Evolutionary conservation across 1,140 invertebrate genomes (phyloP).

Genomic region (Aphaenogaster ashmeadi): DNA sequence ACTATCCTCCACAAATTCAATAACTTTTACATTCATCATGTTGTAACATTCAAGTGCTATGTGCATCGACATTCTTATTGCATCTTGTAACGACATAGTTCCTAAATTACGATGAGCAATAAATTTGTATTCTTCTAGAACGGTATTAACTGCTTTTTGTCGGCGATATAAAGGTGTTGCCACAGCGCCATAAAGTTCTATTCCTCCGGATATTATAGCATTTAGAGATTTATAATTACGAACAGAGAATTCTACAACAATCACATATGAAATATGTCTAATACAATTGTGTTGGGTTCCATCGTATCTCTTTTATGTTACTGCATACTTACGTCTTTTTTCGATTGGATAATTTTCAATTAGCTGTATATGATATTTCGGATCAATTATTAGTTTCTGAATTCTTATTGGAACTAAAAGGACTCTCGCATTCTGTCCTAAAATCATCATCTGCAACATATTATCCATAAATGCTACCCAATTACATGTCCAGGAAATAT

Average conservation of each 20-base stretch:
- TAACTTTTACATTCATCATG: slow-evolving; percentile 90
- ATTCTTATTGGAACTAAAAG: slow-evolving; percentile 95
- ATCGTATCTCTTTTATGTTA: too few relatives aligned
- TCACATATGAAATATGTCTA: too few relatives aligned
- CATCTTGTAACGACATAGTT: slow-evolving; percentile 81
- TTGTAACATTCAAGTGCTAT: slow-evolving; percentile 92
- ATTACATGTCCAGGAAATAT: slow-evolving; percentile 92
- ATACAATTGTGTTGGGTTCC: background rate
- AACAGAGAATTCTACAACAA: slow-evolving; percentile 82
- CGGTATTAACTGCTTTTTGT: slow-evolving; percentile 90
- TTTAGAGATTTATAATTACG: slow-evolving; percentile 86
- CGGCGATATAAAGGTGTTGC: slow-evolving; percentile 93
- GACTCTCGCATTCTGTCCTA: slow-evolving; percentile 91
- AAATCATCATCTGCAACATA: slow-evolving; percentile 95
- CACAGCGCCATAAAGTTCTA: slow-evolving; percentile 94
- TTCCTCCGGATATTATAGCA: slow-evolving; percentile 90
- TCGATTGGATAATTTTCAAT: slow-evolving; percentile 78
- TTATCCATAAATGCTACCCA: slow-evolving; percentile 98
- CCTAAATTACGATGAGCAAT: slow-evolving; percentile 84
- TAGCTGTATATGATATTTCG: slow-evolving; percentile 89
- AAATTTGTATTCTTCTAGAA: slow-evolving; percentile 92
- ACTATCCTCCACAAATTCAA: slow-evolving; percentile 90
- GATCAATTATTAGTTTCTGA: slow-evolving; percentile 93
- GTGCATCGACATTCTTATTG: slow-evolving; percentile 89
- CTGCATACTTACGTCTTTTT: slow-evolving; percentile 73